phyloP scores from a whole-genome alignment of 2,888 invertebrate species.

The Eristalis pertinax region DNA sequence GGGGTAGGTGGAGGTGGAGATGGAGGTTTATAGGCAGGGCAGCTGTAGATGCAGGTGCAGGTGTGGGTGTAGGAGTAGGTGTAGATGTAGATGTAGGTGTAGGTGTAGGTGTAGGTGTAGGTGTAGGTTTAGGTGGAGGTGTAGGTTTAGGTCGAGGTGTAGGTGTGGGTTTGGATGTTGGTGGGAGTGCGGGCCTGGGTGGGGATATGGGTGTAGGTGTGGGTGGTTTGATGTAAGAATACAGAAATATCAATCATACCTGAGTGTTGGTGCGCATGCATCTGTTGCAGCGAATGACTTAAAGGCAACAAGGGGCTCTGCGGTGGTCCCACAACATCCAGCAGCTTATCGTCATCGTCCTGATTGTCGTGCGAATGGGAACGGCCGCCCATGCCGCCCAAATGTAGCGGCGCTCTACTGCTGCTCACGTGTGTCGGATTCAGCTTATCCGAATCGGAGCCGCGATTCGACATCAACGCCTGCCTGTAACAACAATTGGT shows the following conservation, averaged over 20 bases:
- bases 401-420: constrained; percentile 80
- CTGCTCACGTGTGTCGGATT: constrained; percentile 84
- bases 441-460: constrained; percentile 82
- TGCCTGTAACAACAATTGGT: constrained; percentile 85
- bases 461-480: constrained; percentile 83
- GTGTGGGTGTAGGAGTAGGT: not conserved
- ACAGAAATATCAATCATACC: constrained; percentile 76
- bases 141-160: not conserved
- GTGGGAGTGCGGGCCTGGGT: too few species aligned
- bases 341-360: constrained; percentile 91
- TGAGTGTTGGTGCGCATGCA: constrained; percentile 82
- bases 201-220: not conserved
- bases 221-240: too few species aligned
- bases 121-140: too few species aligned
- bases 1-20: not conserved
- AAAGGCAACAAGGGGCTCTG: constrained; percentile 89
- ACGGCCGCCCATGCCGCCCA: constrained; percentile 80
- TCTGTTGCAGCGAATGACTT: constrained; percentile 81
- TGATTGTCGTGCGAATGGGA: constrained; percentile 81
- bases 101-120: not conserved
- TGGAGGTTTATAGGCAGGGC: too few species aligned
- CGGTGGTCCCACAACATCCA: constrained; percentile 94
- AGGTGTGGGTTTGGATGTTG: too few species aligned
- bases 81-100: too few species aligned
- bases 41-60: too few species aligned